Conservation (phyloP, 2,113 vertebrate species). For the Beaufortia kweichowensis region DNA sequence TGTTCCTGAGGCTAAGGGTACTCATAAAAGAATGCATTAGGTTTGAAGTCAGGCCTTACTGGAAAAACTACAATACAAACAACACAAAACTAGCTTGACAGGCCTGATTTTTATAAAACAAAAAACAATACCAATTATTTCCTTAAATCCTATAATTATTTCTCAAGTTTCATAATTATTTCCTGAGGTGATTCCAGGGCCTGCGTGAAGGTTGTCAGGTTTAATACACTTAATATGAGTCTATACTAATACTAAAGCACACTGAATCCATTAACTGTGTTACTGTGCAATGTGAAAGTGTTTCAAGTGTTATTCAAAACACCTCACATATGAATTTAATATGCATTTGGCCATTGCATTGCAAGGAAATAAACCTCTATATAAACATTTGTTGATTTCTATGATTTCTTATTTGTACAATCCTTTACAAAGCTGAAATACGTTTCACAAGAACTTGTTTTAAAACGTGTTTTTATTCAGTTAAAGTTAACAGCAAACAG, state of each 20-base stretch:
- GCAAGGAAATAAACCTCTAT: no score
- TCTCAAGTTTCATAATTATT: neutral
- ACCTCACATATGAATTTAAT: neutral
- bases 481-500: no score
- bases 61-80: neutral
- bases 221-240: neutral
- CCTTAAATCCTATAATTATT: neutral
- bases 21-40: neutral
- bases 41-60: neutral
- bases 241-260: neutral
- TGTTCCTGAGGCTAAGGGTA: no score
- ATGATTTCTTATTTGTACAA: no score
- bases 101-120: neutral
- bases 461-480: no score
- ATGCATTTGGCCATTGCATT: neutral
- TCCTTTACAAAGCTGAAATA: no score
- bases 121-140: neutral
- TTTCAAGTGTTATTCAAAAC: conserved; percentile 26
- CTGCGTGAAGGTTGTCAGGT: neutral
- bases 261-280: neutral
- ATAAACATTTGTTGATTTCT: no score
- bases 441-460: no score
- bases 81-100: neutral
- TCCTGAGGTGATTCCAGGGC: neutral
- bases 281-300: neutral